Conservation (phyloP, 2,888 invertebrate genomes). For the Mythimna albipuncta region DNA sequence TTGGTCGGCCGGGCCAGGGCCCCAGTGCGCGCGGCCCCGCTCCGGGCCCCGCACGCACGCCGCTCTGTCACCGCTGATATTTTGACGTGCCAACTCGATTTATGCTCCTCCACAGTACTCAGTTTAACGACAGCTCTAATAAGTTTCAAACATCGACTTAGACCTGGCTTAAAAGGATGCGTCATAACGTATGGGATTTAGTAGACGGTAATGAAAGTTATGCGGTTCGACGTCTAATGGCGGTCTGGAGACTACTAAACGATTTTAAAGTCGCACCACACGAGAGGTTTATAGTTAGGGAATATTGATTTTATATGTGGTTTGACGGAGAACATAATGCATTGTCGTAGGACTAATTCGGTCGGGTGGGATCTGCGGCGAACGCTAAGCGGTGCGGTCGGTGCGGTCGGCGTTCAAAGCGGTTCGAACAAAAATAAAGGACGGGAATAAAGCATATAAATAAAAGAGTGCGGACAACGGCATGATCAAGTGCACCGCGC, state of each 20-base stretch:
- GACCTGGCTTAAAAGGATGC: slow-evolving; percentile 69
- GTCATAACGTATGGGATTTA: slow-evolving; percentile 71
- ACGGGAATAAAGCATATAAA: slow-evolving; percentile 76
- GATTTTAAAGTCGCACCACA: slow-evolving; percentile 66
- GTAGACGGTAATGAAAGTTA: slow-evolving; percentile 68
- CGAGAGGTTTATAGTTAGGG: slow-evolving; percentile 70
- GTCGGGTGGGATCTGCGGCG: slow-evolving; percentile 74
- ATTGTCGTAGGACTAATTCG: slow-evolving; percentile 72
- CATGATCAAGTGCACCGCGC: slow-evolving; percentile 88
- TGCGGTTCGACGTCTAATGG: slow-evolving; percentile 61
- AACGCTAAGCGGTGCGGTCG: slow-evolving; percentile 83
- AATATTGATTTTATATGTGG: slow-evolving; percentile 78
- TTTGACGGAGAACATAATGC: slow-evolving; percentile 68
- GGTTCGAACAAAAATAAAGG: slow-evolving; percentile 80
- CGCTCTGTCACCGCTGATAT: slow-evolving; percentile 81
- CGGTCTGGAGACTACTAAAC: slow-evolving; percentile 60
- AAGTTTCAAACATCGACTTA: slow-evolving; percentile 74
- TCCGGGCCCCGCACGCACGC: slow-evolving; percentile 76
- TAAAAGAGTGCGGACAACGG: slow-evolving; percentile 84
- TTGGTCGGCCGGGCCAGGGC: slow-evolving; percentile 83
- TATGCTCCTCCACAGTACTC: slow-evolving; percentile 70
- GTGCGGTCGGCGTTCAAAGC: slow-evolving; percentile 81
- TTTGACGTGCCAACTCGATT: slow-evolving; percentile 84
- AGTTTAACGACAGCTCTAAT: slow-evolving; percentile 78
- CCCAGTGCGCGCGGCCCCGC: slow-evolving; percentile 64